Conservation (phyloP, 1,140 invertebrate genomes). For the Chrysopa pallens region DNA sequence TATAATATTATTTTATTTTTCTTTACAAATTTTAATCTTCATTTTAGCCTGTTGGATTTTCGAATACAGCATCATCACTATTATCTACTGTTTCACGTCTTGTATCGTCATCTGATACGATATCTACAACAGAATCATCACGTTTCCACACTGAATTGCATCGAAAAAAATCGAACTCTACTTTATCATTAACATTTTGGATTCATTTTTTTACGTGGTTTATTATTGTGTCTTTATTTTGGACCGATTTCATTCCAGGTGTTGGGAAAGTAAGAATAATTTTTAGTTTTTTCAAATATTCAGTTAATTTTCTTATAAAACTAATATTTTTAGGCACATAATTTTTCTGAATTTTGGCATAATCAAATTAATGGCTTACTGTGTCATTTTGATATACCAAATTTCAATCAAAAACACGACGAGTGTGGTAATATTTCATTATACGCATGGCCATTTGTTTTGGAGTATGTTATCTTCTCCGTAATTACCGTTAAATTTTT, state of each 20-base stretch:
- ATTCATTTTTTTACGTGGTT: slow-evolving; percentile 26
- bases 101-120: slow-evolving; percentile 7
- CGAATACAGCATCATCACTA: slow-evolving; percentile 17
- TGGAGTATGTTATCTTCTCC: slow-evolving; percentile 25
- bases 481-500: slow-evolving; percentile 29
- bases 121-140: slow-evolving; percentile 5
- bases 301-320: not conserved
- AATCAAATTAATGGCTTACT: slow-evolving; percentile 13
- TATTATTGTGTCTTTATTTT: slow-evolving; percentile 23
- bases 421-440: slow-evolving; percentile 22
- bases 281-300: slow-evolving; percentile 1
- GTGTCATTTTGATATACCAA: slow-evolving; percentile 15
- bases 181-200: slow-evolving; percentile 23
- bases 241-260: slow-evolving; percentile 26
- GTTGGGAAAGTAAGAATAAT: slow-evolving; percentile 25
- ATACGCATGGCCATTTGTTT: slow-evolving; percentile 30
- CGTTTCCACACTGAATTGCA: slow-evolving; percentile 19
- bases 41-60: slow-evolving; percentile 5
- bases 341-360: slow-evolving; percentile 15
- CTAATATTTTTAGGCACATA: not conserved
- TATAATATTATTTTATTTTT: not conserved
- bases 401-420: slow-evolving; percentile 2
- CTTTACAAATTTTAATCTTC: not conserved
- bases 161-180: slow-evolving; percentile 9
- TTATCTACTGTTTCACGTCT: slow-evolving; percentile 27